These are phyloP conservation scores for Torymus aiolomorphi DNA, from an alignment of 2,888 invertebrate species.

Conservation along the genomic window DNA sequence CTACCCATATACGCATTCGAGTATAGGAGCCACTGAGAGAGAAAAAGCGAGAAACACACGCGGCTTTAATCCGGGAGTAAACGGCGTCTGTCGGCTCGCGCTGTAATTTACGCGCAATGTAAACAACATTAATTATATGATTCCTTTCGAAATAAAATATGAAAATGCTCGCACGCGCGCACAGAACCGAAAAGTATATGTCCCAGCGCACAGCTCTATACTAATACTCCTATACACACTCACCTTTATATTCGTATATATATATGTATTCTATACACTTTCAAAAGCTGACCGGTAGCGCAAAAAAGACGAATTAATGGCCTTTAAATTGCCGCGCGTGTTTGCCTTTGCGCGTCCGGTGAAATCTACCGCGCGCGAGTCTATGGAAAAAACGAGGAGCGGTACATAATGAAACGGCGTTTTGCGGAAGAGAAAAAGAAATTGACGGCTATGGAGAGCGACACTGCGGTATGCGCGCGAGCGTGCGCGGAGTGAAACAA, in stretches of 20 bases:
- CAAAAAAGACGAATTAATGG: constrained; percentile 29
- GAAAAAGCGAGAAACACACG: constrained; percentile 14
- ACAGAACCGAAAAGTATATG: too few species aligned
- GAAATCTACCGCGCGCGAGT: not conserved
- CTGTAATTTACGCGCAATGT: constrained; percentile 59
- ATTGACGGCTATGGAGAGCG: too few species aligned
- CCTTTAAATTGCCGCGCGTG: constrained; percentile 45
- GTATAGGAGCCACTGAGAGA: not conserved
- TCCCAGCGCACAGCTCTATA: too few species aligned
- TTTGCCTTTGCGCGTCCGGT: constrained; percentile 35
- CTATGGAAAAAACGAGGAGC: constrained; percentile 4
- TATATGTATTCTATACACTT: constrained; percentile 6
- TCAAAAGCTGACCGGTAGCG: constrained; percentile 2
- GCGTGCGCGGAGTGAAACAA: too few species aligned
- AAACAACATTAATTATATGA: constrained; percentile 57
- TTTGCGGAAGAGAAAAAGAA: not conserved
- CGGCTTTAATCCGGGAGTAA: constrained; percentile 46
- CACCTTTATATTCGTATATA: too few species aligned
- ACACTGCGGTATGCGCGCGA: too few species aligned
- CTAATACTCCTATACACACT: too few species aligned
- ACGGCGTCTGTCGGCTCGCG: constrained; percentile 30
- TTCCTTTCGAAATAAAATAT: constrained; percentile 47
- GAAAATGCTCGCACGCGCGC: constrained; percentile 34
- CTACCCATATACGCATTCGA: not conserved
- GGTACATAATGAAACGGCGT: not conserved